phyloP scores from a whole-genome alignment of 2,888 invertebrate genomes.

The Synergus umbraculus region DNA sequence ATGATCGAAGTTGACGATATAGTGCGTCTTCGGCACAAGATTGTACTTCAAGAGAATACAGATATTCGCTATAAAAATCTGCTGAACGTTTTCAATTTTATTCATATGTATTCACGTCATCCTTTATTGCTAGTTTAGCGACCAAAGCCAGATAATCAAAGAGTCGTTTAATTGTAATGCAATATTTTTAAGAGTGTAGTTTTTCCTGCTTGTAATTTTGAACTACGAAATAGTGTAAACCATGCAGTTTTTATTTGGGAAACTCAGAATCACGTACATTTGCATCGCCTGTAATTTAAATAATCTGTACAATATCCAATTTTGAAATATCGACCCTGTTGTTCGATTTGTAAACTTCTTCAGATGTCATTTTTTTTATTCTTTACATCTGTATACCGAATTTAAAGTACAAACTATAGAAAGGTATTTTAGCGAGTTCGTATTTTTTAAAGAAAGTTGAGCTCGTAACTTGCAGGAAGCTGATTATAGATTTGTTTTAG shows the following conservation, averaged over 20 bases:
- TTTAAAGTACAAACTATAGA: constrained; percentile 24
- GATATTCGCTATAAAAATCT: constrained; percentile 73
- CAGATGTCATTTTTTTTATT: background rate
- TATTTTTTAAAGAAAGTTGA: constrained; percentile 39
- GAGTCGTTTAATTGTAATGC: background rate
- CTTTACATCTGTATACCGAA: constrained; percentile 4
- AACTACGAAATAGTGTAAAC: constrained; percentile 23
- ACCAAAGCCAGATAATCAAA: background rate
- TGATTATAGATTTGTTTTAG: constrained; percentile 39
- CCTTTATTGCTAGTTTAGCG: constrained; percentile 54
- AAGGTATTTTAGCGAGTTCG: constrained; percentile 13
- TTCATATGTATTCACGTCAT: constrained; percentile 72
- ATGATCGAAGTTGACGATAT: background rate
- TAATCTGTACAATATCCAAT: background rate
- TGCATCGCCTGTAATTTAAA: background rate
- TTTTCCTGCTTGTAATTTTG: background rate
- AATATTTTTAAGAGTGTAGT: constrained; percentile 25
- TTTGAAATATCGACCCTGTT: background rate
- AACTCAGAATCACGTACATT: background rate
- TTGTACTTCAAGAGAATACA: constrained; percentile 73
- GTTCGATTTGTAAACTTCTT: constrained; percentile 7
- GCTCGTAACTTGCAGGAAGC: background rate
- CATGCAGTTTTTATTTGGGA: constrained; percentile 8
- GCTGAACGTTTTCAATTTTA: constrained; percentile 71
- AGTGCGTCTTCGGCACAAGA: constrained; percentile 66